These are phyloP conservation scores for Microtus obscurus DNA, from an alignment of 2,797 vertebrate species.

Conservation along the genomic window DNA sequence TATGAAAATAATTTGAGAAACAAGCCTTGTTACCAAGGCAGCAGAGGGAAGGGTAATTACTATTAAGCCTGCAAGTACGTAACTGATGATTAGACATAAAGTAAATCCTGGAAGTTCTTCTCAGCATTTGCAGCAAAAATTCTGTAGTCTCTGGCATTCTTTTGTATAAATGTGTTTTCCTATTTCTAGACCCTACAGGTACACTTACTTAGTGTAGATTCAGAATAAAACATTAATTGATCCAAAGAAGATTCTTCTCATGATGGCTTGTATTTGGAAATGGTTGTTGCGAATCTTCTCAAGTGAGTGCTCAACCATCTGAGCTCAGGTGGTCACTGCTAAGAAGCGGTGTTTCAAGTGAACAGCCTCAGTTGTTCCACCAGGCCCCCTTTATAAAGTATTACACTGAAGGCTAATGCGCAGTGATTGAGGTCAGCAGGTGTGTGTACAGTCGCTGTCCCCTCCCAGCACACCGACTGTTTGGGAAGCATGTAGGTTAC, in stretches of 20 bases:
- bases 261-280: constrained; percentile 84
- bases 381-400: constrained; percentile 15
- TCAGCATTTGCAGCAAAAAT: constrained; percentile 24
- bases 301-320: constrained; percentile 83
- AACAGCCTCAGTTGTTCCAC: constrained; percentile 44
- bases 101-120: constrained; percentile 33
- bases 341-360: constrained; percentile 73
- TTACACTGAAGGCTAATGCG: neutral
- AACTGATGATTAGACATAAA: constrained; percentile 52
- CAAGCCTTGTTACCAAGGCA: neutral
- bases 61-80: constrained; percentile 12
- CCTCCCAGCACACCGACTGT: neutral
- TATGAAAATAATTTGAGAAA: constrained; percentile 49
- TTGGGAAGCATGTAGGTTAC: neutral
- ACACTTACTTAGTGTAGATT: constrained; percentile 81
- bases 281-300: constrained; percentile 83
- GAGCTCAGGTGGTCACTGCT: constrained; percentile 74
- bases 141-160: constrained; percentile 52
- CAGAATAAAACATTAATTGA: constrained; percentile 84
- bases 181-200: constrained; percentile 78
- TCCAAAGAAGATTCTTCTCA: constrained; percentile 78
- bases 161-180: neutral
- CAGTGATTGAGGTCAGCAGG: neutral
- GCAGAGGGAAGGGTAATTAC: constrained; percentile 6
- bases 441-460: neutral